Conservation (phyloP, 2,797 vertebrate species). For the Dallia pectoralis region DNA sequence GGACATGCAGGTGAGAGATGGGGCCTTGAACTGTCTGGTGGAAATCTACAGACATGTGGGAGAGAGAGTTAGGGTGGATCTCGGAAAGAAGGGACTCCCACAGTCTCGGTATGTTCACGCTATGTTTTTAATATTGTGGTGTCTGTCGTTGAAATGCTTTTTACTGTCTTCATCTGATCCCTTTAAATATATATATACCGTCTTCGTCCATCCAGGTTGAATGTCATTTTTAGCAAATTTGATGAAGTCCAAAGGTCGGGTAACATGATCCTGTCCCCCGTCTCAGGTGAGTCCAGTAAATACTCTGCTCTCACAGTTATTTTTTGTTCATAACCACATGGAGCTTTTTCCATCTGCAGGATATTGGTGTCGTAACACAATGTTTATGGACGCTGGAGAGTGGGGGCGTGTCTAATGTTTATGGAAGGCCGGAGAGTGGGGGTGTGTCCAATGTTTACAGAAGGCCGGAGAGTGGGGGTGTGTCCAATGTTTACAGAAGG, state of each 20-base stretch:
- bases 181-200: background rate
- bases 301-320: conserved; percentile 41
- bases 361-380: too few species aligned
- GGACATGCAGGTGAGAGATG: conserved; percentile 86
- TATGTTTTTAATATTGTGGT: background rate
- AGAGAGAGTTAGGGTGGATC: conserved; percentile 92
- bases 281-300: conserved; percentile 78
- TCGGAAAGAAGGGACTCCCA: conserved; percentile 95
- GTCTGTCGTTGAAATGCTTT: background rate
- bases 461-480: too few species aligned
- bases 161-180: background rate
- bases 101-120: conserved; percentile 88
- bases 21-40: conserved; percentile 92
- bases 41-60: conserved; percentile 98
- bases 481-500: too few species aligned
- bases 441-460: too few species aligned
- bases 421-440: too few species aligned
- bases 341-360: background rate
- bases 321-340: background rate
- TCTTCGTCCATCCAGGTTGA: conserved; percentile 76
- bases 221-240: conserved; percentile 95
- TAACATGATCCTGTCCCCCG: conserved; percentile 86
- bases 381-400: too few species aligned
- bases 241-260: conserved; percentile 95
- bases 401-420: too few species aligned